phyloP scores from a whole-genome alignment of 1,140 invertebrate genomes.

The Orius insidiosus region DNA sequence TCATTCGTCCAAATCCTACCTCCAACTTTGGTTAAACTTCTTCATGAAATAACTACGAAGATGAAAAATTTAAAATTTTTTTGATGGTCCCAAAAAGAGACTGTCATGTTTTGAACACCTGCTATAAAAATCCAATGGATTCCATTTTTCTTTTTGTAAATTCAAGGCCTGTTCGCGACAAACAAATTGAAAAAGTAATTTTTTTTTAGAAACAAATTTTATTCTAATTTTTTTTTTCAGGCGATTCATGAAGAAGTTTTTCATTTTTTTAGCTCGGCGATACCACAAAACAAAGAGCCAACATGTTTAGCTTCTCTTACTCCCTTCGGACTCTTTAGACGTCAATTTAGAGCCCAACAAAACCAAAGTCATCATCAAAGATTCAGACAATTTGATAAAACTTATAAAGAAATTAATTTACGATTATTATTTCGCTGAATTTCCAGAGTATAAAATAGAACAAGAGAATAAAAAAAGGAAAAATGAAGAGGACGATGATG shows the following conservation, averaged over 20 bases:
- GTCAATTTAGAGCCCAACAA: slow-evolving; percentile 50
- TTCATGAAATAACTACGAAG: slow-evolving; percentile 23
- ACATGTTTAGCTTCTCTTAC: slow-evolving; percentile 31
- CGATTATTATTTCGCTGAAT: too few species aligned
- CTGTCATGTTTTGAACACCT: slow-evolving; percentile 23
- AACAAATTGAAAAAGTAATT: slow-evolving; percentile 25
- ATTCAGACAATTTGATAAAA: slow-evolving; percentile 18
- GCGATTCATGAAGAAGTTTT: slow-evolving; percentile 17
- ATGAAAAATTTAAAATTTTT: slow-evolving; percentile 25
- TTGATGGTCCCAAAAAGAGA: slow-evolving; percentile 31
- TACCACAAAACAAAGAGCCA: slow-evolving; percentile 25
- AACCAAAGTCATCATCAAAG: slow-evolving; percentile 34
- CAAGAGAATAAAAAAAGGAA: too few species aligned
- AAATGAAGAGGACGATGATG: too few species aligned
- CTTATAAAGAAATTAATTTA: too few species aligned
- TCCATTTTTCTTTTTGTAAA: slow-evolving; percentile 34
- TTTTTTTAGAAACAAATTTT: slow-evolving; percentile 1
- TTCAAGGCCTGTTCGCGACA: slow-evolving; percentile 35
- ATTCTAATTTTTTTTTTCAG: slow-evolving; percentile 14
- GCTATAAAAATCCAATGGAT: slow-evolving; percentile 21
- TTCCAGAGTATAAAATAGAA: too few species aligned
- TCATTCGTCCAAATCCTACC: slow-evolving; percentile 30
- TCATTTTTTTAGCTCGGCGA: slow-evolving; percentile 19
- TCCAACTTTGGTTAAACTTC: slow-evolving; percentile 26
- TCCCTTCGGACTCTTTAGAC: slow-evolving; percentile 33